Conservation (phyloP, 2,888 invertebrate genomes). For the Orchesellides sinensis region DNA sequence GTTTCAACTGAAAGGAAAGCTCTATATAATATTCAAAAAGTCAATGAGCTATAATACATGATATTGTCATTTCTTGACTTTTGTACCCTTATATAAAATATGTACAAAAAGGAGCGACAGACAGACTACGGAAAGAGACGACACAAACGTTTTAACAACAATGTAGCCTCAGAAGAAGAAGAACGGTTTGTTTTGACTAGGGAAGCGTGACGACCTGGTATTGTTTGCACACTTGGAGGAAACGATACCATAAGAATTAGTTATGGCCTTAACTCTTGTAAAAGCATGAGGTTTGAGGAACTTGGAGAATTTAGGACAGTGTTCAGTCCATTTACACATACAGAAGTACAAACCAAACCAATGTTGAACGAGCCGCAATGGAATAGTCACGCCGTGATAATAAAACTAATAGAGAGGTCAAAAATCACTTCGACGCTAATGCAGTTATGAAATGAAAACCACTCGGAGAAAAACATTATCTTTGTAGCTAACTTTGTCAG, state of each 20-base stretch:
- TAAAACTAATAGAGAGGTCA: conserved; percentile 47
- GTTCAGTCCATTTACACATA: background rate
- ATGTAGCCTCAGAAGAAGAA: conserved; percentile 38
- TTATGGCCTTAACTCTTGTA: conserved; percentile 42
- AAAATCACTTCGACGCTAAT: conserved; percentile 54
- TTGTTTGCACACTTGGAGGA: conserved; percentile 49
- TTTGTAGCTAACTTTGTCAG: conserved; percentile 31
- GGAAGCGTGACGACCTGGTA: conserved; percentile 72
- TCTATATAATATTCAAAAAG: conserved; percentile 13
- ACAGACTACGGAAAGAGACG: conserved; percentile 45
- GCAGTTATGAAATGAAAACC: conserved; percentile 56
- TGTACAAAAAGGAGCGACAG: conserved; percentile 59
- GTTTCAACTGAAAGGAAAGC: conserved; percentile 13
- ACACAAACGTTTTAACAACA: conserved; percentile 39
- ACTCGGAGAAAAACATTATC: conserved; percentile 51
- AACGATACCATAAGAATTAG: no score
- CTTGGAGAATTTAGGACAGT: conserved; percentile 11
- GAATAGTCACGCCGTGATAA: background rate
- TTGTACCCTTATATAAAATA: background rate
- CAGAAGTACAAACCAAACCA: background rate
- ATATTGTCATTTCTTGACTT: conserved; percentile 17
- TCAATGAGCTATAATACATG: conserved; percentile 28
- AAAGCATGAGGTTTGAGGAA: no score
- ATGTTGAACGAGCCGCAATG: background rate
- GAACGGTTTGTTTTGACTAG: conserved; percentile 73